phyloP scores from a whole-genome alignment of 2,113 vertebrate species.

The Hippocampus comes region DNA sequence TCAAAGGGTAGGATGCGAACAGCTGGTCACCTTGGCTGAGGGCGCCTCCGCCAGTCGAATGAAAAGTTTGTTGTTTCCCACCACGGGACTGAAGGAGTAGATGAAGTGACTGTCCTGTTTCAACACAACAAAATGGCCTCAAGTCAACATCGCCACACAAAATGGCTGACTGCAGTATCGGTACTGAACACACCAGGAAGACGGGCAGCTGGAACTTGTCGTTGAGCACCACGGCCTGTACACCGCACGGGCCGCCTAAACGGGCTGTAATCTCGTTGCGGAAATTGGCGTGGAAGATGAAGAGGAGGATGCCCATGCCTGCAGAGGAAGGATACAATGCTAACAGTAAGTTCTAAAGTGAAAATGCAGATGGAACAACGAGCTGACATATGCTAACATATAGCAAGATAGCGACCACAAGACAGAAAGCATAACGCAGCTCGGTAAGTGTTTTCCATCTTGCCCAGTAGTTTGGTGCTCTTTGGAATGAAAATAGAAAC shows the following conservation, averaged over 20 bases:
- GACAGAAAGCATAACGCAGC: no score
- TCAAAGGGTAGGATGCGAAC: neutral
- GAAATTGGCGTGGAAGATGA: slow-evolving; percentile 94
- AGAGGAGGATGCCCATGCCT: slow-evolving; percentile 92
- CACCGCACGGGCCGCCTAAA: slow-evolving; percentile 90
- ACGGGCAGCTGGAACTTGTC: slow-evolving; percentile 96
- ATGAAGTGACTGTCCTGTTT: slow-evolving; percentile 95
- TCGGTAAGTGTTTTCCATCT: no score
- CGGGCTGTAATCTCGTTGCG: slow-evolving; percentile 82
- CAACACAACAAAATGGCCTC: neutral
- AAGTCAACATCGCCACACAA: neutral
- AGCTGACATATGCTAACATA: no score
- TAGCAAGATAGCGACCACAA: neutral
- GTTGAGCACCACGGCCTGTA: slow-evolving; percentile 93
- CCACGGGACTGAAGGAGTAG: slow-evolving; percentile 90
- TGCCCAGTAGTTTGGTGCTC: no score
- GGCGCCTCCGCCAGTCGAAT: slow-evolving; percentile 86
- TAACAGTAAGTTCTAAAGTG: neutral
- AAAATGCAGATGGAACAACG: no score
- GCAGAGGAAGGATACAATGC: neutral
- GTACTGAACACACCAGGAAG: slow-evolving; percentile 80
- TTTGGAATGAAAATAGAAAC: no score
- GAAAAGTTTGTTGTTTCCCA: slow-evolving; percentile 89
- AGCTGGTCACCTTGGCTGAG: slow-evolving; percentile 82
- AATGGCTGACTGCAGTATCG: neutral